Evolutionary conservation across 92 coral and sea anemone genomes (phyloP).

Genomic region (Actinernus sp.): DNA sequence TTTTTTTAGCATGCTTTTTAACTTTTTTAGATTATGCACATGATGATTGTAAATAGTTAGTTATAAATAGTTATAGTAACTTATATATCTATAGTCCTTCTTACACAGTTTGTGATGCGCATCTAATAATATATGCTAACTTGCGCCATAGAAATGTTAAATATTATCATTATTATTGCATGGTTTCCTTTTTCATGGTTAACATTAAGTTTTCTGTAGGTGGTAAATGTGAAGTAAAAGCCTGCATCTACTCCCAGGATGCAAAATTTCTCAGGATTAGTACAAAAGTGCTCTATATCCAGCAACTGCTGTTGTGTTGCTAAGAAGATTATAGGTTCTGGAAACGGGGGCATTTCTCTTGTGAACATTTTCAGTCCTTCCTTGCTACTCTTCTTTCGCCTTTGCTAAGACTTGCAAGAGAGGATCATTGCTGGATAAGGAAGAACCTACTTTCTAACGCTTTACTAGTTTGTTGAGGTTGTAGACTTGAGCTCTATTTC

Average conservation of each 20-base stretch:
- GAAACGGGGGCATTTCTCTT: constrained; percentile 36
- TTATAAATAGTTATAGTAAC: no score
- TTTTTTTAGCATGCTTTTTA: no score
- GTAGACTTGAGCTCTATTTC: constrained; percentile 36
- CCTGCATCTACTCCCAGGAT: constrained; percentile 48
- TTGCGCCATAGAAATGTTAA: no score
- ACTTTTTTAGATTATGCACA: no score
- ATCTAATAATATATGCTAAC: no score
- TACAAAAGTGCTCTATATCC: constrained; percentile 39
- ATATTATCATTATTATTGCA: no score
- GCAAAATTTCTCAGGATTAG: constrained; percentile 32
- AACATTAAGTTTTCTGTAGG: constrained; percentile 34
- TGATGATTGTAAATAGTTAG: no score
- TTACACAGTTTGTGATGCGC: no score
- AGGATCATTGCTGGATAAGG: constrained; percentile 17
- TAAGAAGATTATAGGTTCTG: constrained; percentile 47
- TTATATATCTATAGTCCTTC: no score
- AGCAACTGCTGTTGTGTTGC: constrained; percentile 48
- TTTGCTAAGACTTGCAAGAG: constrained; percentile 26
- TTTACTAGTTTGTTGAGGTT: constrained; percentile 21
- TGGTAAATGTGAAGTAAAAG: constrained; percentile 14
- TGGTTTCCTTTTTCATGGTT: no score
- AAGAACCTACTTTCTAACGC: neutral
- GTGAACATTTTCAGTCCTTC: constrained; percentile 22
- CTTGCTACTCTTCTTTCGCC: constrained; percentile 33